phyloP scores from a whole-genome alignment of 1,140 invertebrate species.

The Drosophila saltans region DNA sequence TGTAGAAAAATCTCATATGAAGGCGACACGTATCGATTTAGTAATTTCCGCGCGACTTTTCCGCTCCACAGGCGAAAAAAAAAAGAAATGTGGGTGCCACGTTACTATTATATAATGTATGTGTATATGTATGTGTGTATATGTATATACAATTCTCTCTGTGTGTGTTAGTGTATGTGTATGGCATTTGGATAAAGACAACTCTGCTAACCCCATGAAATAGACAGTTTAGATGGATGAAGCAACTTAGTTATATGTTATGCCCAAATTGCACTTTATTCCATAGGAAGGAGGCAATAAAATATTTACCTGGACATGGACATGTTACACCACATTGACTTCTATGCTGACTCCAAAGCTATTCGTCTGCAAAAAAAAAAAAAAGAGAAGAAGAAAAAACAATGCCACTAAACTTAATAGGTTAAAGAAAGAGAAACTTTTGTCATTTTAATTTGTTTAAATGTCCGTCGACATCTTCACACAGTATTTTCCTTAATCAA shows the following conservation, averaged over 20 bases:
- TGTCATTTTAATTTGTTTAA: not conserved
- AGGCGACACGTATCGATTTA: conserved; percentile 63
- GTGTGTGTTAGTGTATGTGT: not conserved
- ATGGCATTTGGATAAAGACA: conserved; percentile 23
- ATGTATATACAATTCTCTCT: not conserved
- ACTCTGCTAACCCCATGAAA: conserved; percentile 25
- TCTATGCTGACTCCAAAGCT: not conserved
- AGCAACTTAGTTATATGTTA: conserved; percentile 52
- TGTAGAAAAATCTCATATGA: conserved; percentile 51
- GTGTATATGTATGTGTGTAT: not conserved
- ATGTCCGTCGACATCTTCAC: not conserved
- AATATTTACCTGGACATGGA: conserved; percentile 8
- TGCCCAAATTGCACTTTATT: conserved; percentile 37
- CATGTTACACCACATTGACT: not conserved
- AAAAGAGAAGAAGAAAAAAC: not conserved
- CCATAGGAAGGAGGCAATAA: conserved; percentile 8
- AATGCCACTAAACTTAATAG: not conserved
- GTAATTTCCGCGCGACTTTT: conserved; percentile 64
- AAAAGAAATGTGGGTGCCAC: conserved; percentile 37
- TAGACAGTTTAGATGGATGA: conserved; percentile 58
- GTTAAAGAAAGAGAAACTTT: not conserved
- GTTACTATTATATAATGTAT: conserved; percentile 25
- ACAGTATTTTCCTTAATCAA: too few relatives aligned
- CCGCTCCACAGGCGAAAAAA: conserved; percentile 42
- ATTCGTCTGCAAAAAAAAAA: not conserved